Base-by-base conservation (phyloP, 2,113 vertebrate species). In the Rallus limicola region DNA sequence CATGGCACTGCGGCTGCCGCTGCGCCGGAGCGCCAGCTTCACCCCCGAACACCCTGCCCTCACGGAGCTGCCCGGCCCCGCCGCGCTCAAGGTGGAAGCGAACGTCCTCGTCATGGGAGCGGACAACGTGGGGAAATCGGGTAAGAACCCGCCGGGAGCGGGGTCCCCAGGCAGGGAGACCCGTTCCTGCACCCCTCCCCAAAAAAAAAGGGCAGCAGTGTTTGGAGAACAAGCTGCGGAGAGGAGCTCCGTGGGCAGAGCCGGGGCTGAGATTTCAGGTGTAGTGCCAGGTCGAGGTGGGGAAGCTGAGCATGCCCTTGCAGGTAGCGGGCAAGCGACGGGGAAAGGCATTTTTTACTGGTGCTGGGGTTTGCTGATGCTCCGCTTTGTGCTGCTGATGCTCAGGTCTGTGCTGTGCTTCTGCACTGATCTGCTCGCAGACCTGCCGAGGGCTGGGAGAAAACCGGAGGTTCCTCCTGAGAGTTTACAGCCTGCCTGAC, bases 51-150 rank as follows among this genome's bases (percentile, higher is more conserved):
- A 97, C 70, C 95, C 97, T 11, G 86, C 95, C 59, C 93, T 93
- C 52, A 53, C 82, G 81, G 97, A 98, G 56, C 6, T 80, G 44
- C 81, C 97, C 0, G 64, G 82, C 42, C 93, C 97, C 52, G 3
- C 91, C 2, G 11, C 97, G 9, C 93, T 97, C 52, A 98, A 92
- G 87, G 93, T 98, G 98, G 98, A 99, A 75, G 98, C 97, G 1
- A 99, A 99, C 26, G 97, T 99, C 60, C 97, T 98, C 5, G 88
- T 99, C 6, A 94, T 99, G 93, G 98, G 99, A 34, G 98, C 98
- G 1, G 98, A 98, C 31, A 98, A 94, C 1, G 98, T 99, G 21
- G 99, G 98, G 14, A 99, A 99, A 95, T 99, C 99, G 86, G 98
- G 99, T 99, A 91, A 91, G 94, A 52, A 18, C 31, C 0, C 11